Percentiles rank a stretch among this genome's conserved stretches.
Evolutionary conservation across 2,113 vertebrate genomes (phyloP).

Genomic region (Loxodonta africana): DNA sequence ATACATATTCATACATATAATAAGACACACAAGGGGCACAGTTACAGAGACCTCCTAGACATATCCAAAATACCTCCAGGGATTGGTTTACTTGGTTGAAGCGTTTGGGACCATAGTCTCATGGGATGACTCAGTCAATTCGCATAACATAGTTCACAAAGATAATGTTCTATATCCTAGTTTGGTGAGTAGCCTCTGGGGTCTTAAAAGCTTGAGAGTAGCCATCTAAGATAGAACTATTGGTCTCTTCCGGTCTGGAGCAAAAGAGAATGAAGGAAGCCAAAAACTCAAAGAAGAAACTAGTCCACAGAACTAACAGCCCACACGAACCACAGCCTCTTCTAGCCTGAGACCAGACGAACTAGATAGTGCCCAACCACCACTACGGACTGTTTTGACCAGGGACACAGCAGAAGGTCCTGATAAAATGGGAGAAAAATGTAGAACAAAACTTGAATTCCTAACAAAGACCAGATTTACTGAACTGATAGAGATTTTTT

Average conservation of each 20-base stretch:
- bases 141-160: background rate
- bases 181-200: background rate
- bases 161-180: background rate
- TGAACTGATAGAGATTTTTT: background rate
- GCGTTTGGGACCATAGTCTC: background rate
- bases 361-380: background rate
- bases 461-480: background rate
- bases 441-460: background rate
- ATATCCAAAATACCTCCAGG: background rate
- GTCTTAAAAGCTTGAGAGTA: background rate
- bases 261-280: background rate
- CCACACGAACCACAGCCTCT: background rate
- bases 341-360: background rate
- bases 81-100: background rate
- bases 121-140: background rate
- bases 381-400: background rate
- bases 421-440: background rate
- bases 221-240: background rate
- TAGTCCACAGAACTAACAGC: background rate
- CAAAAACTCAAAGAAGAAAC: background rate
- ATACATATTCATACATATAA: too few relatives aligned
- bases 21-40: background rate
- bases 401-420: background rate
- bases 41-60: background rate
- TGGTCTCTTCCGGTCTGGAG: background rate